Evolutionary conservation across 2,888 invertebrate genomes (phyloP).

Genomic region (Poecilus cupreus): DNA sequence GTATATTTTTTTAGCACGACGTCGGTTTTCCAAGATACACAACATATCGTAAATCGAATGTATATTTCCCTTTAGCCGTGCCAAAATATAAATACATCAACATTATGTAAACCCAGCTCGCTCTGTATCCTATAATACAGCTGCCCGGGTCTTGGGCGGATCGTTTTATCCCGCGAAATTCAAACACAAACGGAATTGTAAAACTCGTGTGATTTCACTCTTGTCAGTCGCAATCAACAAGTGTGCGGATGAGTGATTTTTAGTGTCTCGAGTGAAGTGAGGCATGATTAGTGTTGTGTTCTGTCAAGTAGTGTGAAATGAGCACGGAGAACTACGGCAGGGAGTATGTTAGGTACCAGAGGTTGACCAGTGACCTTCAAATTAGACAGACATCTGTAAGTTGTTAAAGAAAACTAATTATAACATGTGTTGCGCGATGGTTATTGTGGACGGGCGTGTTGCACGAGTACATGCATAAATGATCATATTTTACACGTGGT

Average conservation of each 20-base stretch:
- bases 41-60: not conserved
- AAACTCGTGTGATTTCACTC: not conserved
- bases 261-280: not conserved
- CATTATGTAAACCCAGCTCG: conserved; percentile 66
- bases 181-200: no score
- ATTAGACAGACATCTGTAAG: conserved; percentile 82
- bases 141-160: not conserved
- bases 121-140: not conserved
- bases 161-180: no score
- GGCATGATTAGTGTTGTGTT: not conserved
- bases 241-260: not conserved
- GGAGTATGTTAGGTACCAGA: conserved; percentile 81
- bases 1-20: no score
- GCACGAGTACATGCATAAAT: no score
- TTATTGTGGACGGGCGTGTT: no score
- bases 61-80: conserved; percentile 13
- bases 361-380: conserved; percentile 81
- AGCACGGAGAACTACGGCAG: conserved; percentile 75
- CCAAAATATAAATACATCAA: conserved; percentile 58
- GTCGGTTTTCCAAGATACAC: not conserved
- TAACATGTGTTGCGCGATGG: not conserved
- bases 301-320: conserved; percentile 54
- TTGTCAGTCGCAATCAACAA: not conserved
- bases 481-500: no score
- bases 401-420: conserved; percentile 64